These are phyloP conservation scores for Zophobas morio DNA, from an alignment of 1,140 invertebrate species.

Conservation along the genomic window DNA sequence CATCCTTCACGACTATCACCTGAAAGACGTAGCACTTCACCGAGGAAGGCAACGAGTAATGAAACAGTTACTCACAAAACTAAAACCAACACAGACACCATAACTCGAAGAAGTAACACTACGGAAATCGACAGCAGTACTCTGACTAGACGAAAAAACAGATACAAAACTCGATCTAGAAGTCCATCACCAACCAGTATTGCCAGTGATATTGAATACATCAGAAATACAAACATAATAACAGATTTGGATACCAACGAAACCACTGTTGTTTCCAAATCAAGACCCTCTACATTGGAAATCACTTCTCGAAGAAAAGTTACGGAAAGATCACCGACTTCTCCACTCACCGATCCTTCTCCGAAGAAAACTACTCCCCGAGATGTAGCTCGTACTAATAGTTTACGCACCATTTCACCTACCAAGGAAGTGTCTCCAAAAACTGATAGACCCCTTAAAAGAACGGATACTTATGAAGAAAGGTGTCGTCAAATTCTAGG, in stretches of 20 bases:
- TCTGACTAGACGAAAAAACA: constrained; percentile 52
- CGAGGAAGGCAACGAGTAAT: constrained; percentile 57
- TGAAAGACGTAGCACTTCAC: constrained; percentile 58
- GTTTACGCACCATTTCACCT: constrained; percentile 46
- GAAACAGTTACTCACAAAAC: constrained; percentile 64
- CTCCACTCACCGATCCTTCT: constrained; percentile 49
- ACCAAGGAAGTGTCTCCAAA: constrained; percentile 47
- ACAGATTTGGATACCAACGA: constrained; percentile 59
- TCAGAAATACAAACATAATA: constrained; percentile 55
- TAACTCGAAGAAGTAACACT: constrained; percentile 52
- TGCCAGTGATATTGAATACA: constrained; percentile 61
- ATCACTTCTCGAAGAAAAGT: constrained; percentile 55
- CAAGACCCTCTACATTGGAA: constrained; percentile 55
- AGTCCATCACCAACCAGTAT: constrained; percentile 60
- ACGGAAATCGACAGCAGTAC: constrained; percentile 52
- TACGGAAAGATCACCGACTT: constrained; percentile 57
- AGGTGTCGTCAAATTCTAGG: constrained; percentile 77
- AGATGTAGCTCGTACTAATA: constrained; percentile 12
- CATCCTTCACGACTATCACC: constrained; percentile 60
- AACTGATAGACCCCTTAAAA: constrained; percentile 67
- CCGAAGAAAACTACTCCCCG: constrained; percentile 30
- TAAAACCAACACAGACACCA: constrained; percentile 61
- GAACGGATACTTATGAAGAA: constrained; percentile 80
- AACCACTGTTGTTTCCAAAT: constrained; percentile 42
- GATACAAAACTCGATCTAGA: constrained; percentile 54